Evolutionary conservation across 2,797 vertebrate genomes (phyloP).

Genomic region (Bucorvus abyssinicus): DNA sequence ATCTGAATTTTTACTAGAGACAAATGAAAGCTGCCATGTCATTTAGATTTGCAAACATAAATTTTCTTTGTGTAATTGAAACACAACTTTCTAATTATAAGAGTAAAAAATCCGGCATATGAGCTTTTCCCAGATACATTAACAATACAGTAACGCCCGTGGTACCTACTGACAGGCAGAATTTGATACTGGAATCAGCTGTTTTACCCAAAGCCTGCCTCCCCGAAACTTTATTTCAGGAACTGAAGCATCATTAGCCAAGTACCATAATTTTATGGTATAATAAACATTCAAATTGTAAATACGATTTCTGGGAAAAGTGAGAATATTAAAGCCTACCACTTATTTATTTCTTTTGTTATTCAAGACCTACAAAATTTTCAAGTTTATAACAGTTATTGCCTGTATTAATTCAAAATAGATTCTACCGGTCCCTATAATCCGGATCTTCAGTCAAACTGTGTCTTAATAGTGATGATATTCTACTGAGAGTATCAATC

Average conservation of each 20-base stretch:
- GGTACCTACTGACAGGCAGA: background rate
- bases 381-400: background rate
- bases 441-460: background rate
- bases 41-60: background rate
- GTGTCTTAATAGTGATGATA: background rate
- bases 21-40: background rate
- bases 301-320: background rate
- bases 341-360: background rate
- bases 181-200: background rate
- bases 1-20: background rate
- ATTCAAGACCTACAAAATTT: background rate
- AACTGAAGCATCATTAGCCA: background rate
- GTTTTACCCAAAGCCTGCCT: background rate
- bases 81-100: background rate
- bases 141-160: background rate
- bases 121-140: background rate
- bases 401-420: background rate
- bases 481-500: background rate
- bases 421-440: background rate
- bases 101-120: background rate
- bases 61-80: conserved; percentile 16
- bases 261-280: background rate
- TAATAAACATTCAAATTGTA: background rate
- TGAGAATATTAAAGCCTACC: background rate
- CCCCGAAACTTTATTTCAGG: conserved; percentile 22